Percentiles rank a stretch among this genome's conserved stretches.
phyloP scores from a whole-genome alignment of 2,113 vertebrate species.

The Eclectus roratus region DNA sequence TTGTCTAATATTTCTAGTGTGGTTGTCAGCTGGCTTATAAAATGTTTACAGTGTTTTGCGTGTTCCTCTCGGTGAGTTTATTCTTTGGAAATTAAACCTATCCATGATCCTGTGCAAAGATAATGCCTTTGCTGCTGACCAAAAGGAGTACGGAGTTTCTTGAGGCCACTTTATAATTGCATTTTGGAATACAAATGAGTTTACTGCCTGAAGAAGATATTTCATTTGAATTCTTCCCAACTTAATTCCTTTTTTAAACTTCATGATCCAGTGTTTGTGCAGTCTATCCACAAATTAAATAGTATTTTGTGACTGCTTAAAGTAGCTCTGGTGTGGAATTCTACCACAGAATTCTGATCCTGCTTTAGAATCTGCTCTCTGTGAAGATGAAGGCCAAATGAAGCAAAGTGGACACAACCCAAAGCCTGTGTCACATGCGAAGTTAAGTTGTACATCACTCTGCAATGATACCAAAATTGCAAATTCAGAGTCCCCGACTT shows the following conservation, averaged over 20 bases:
- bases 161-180: slow-evolving; percentile 1
- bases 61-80: not conserved
- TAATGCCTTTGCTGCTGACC: not conserved
- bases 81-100: slow-evolving; percentile 13
- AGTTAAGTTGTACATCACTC: not conserved
- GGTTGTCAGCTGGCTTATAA: not conserved
- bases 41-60: not conserved
- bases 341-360: not conserved
- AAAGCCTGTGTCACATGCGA: fast-evolving
- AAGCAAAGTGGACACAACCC: not conserved
- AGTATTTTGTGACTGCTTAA: not conserved
- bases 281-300: not conserved
- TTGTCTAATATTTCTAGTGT: slow-evolving; percentile 17
- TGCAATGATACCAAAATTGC: not conserved
- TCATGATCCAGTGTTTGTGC: not conserved
- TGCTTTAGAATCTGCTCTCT: not conserved
- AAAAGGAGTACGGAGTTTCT: not conserved
- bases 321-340: not conserved
- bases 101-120: not conserved
- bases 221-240: slow-evolving; percentile 17
- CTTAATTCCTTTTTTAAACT: not conserved
- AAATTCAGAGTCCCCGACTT: not conserved
- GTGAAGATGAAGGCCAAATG: not conserved
- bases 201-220: not conserved
- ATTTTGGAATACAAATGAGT: slow-evolving; percentile 27